phyloP scores from a whole-genome alignment of 2,888 invertebrate species.

The Caenorhabditis parvicauda region DNA sequence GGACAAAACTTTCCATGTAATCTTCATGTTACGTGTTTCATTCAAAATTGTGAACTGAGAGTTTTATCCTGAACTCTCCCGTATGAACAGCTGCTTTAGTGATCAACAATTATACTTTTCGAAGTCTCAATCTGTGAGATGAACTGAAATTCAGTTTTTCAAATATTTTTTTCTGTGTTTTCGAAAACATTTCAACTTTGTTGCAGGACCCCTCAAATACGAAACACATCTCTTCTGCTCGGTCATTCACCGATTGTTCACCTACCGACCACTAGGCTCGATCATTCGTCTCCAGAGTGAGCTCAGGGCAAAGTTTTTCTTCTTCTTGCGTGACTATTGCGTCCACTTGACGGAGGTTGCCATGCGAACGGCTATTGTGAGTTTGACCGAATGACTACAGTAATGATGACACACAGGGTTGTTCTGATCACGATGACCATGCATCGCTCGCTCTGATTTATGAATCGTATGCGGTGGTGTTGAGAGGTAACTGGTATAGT shows the following conservation, averaged over 20 bases:
- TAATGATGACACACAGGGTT: constrained; percentile 14
- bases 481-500: constrained; percentile 62
- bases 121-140: too few species aligned
- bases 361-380: constrained; percentile 38
- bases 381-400: neutral
- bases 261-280: constrained; percentile 68
- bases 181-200: too few species aligned
- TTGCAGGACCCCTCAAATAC: constrained; percentile 68
- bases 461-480: constrained; percentile 72
- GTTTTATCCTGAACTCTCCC: too few species aligned
- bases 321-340: constrained; percentile 34
- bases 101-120: too few species aligned
- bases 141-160: too few species aligned
- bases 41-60: neutral
- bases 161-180: too few species aligned
- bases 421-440: constrained; percentile 65
- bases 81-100: too few species aligned
- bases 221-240: constrained; percentile 74
- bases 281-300: constrained; percentile 66
- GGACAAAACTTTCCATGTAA: neutral
- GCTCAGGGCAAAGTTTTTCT: constrained; percentile 63
- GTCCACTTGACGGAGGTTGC: constrained; percentile 37
- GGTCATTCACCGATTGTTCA: constrained; percentile 72
- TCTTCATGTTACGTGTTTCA: neutral
- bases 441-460: constrained; percentile 75